Evolutionary conservation across 2,888 invertebrate genomes (phyloP), one percentile per base, ranked within the genome.

Genomic region (Dicranocentrus wangi): DNA sequence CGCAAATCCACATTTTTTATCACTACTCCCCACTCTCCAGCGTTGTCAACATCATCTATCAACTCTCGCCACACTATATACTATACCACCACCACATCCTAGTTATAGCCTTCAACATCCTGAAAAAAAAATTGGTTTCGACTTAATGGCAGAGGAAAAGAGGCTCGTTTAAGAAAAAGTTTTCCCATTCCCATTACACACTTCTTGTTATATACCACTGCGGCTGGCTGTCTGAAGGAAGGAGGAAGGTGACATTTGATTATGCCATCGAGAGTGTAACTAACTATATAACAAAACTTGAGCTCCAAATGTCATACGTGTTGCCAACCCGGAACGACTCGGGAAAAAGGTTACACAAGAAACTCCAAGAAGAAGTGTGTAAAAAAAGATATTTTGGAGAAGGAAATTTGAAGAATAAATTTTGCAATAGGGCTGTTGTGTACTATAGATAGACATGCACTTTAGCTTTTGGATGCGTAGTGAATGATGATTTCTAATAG

Each of bases 311-410:
- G 73, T 65, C 73, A 73, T 53, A 42, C 42, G 27, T 39, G 55
- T 55, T 75, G 75, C 75, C 75, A 75, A 65, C 75, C 75, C 65
- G 75, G 65, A 55, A 75, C 65, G 65, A 39, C 15, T 28, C 39
- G 19, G 32, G 32, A 10, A 32, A 32, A 32, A 32, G n/a, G n/a
- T n/a, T n/a, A n/a, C n/a, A n/a, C n/a, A n/a, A n/a, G n/a, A n/a
- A n/a, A n/a, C n/a, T n/a, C n/a, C n/a, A n/a, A n/a, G n/a, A n/a
- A n/a, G n/a, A n/a, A n/a, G n/a, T n/a, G n/a, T n/a, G n/a, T n/a
- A n/a, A n/a, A n/a, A n/a, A n/a, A n/a, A n/a, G n/a, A n/a, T n/a
- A n/a, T n/a, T n/a, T n/a, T n/a, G n/a, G n/a, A n/a, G n/a, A n/a
- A n/a, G n/a, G n/a, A n/a, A n/a, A n/a, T n/a, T n/a, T n/a, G n/a